Conservation (phyloP, 2,113 vertebrate genomes). For the Melierax canorus region DNA sequence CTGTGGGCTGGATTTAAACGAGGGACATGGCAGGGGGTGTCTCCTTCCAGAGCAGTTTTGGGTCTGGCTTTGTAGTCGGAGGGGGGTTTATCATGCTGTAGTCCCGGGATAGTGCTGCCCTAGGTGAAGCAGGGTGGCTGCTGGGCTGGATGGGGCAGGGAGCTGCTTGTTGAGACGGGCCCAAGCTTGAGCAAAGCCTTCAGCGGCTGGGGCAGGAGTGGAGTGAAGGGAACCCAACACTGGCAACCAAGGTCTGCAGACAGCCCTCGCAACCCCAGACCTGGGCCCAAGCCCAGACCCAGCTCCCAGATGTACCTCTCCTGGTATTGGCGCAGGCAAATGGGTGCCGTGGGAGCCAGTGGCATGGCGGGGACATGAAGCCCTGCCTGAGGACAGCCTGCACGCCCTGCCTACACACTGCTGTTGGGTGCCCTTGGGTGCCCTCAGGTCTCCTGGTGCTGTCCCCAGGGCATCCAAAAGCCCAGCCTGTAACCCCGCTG, state of each 20-base stretch:
- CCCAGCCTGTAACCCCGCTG: neutral
- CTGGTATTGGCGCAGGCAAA: rapidly evolving
- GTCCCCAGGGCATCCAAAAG: neutral
- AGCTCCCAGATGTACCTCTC: too few relatives aligned
- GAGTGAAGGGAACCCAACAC: neutral
- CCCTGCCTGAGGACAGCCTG: neutral
- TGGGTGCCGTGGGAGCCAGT: rapidly evolving
- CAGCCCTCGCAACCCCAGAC: neutral
- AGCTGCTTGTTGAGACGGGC: neutral
- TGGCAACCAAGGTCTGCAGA: neutral
- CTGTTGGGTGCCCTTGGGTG: neutral
- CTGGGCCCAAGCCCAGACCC: too few relatives aligned
- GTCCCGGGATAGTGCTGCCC: neutral
- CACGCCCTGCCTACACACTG: neutral
- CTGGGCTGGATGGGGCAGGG: neutral
- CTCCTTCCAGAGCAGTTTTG: neutral
- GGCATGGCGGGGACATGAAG: neutral
- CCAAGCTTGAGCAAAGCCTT: neutral
- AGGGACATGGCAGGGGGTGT: too few relatives aligned
- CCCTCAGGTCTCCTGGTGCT: neutral
- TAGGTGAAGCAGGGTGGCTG: neutral
- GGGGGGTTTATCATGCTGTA: rapidly evolving
- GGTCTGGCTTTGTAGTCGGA: neutral
- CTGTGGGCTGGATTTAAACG: neutral
- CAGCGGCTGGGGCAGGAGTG: neutral